These are phyloP conservation scores for Graphium colonna DNA, from an alignment of 2,888 invertebrate species.

Conservation along the genomic window DNA sequence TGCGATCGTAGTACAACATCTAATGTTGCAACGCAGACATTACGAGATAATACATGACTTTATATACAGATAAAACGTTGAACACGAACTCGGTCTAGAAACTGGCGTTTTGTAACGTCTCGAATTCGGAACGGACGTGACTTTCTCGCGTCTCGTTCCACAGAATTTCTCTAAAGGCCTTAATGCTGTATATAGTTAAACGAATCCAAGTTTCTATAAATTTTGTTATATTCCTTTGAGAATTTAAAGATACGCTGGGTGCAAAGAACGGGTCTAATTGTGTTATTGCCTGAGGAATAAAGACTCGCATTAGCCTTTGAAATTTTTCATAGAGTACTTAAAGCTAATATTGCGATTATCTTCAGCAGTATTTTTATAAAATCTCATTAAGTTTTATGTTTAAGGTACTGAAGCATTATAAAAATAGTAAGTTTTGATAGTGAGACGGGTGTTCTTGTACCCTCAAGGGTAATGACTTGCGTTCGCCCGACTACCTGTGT, in stretches of 20 bases:
- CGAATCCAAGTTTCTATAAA: not conserved
- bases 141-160: constrained; percentile 1
- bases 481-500: constrained; percentile 71
- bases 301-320: too few species aligned
- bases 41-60: constrained; percentile 34
- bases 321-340: too few species aligned
- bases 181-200: not conserved
- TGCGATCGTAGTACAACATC: constrained; percentile 23
- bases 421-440: not conserved
- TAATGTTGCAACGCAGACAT: constrained; percentile 10
- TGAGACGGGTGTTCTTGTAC: too few species aligned
- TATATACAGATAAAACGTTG: constrained; percentile 29
- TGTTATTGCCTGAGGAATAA: too few species aligned
- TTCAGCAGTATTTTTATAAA: too few species aligned
- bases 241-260: too few species aligned
- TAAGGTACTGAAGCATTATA: too few species aligned
- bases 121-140: constrained; percentile 14
- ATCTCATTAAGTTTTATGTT: too few species aligned
- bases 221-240: too few species aligned
- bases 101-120: constrained; percentile 17
- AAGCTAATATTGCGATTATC: too few species aligned
- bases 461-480: constrained; percentile 71
- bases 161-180: constrained; percentile 3
- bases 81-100: constrained; percentile 25
- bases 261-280: too few species aligned